Conservation (phyloP, 2,113 vertebrate genomes). For the Tonatia bakeri region DNA sequence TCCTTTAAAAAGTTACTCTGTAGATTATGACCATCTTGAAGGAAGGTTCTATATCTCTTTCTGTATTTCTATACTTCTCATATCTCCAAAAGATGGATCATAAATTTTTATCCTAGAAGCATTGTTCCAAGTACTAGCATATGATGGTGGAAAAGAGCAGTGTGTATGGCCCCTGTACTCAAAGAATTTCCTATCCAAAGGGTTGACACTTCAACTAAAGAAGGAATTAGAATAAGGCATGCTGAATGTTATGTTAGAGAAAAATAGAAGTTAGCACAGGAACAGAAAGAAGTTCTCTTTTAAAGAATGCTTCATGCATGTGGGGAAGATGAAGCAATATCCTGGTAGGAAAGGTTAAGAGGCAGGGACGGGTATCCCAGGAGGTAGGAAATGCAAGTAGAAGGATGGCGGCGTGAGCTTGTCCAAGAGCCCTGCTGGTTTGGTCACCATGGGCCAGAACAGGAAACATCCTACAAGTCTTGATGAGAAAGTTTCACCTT, state of each 20-base stretch:
- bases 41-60: neutral
- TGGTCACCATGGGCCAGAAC: too few species aligned
- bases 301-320: neutral
- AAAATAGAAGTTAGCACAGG: neutral
- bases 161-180: too few species aligned
- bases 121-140: neutral
- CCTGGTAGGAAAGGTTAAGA: neutral
- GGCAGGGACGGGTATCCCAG: fast-evolving
- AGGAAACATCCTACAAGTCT: neutral
- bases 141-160: neutral
- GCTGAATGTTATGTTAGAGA: neutral
- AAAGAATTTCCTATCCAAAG: neutral
- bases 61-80: neutral
- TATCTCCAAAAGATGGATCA: neutral
- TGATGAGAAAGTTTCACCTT: neutral
- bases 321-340: neutral
- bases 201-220: neutral
- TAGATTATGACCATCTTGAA: neutral
- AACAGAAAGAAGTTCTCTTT: neutral
- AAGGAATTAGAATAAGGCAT: neutral
- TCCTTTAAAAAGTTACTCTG: neutral
- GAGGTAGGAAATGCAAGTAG: neutral
- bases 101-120: neutral
- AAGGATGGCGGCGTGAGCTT: neutral
- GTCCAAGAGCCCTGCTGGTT: neutral